Percentiles rank a stretch among this genome's conserved stretches.
Conservation (phyloP, 2,797 vertebrate species). For the Alcedo quadribrachys region DNA sequence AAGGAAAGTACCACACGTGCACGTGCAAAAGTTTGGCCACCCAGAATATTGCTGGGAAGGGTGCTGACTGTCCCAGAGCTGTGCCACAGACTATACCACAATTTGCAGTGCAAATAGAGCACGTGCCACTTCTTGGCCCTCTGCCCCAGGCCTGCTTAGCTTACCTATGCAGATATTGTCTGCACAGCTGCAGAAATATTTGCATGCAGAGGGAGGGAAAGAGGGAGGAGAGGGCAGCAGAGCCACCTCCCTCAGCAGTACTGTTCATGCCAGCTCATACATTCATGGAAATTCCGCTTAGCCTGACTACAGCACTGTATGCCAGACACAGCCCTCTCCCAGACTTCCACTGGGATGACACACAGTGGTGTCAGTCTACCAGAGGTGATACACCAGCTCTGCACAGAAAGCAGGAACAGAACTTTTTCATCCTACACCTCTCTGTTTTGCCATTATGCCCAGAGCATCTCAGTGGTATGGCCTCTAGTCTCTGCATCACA, state of each 20-base stretch:
- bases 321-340: background rate
- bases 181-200: background rate
- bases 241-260: background rate
- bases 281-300: background rate
- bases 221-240: background rate
- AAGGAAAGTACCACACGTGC: background rate
- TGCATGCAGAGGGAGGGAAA: background rate
- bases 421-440: background rate
- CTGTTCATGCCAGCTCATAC: background rate
- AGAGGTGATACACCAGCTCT: background rate
- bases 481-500: background rate
- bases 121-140: background rate
- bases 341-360: background rate
- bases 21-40: background rate
- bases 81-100: background rate
- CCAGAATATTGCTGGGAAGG: background rate
- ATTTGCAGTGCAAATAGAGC: background rate
- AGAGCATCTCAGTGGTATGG: background rate
- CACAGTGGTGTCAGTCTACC: background rate
- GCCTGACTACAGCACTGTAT: background rate
- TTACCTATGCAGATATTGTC: background rate
- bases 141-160: background rate
- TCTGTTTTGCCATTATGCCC: background rate
- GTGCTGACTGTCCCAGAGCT: background rate
- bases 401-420: background rate